Conservation (phyloP, 2,113 vertebrate species). For the Phyllostomus discolor region DNA sequence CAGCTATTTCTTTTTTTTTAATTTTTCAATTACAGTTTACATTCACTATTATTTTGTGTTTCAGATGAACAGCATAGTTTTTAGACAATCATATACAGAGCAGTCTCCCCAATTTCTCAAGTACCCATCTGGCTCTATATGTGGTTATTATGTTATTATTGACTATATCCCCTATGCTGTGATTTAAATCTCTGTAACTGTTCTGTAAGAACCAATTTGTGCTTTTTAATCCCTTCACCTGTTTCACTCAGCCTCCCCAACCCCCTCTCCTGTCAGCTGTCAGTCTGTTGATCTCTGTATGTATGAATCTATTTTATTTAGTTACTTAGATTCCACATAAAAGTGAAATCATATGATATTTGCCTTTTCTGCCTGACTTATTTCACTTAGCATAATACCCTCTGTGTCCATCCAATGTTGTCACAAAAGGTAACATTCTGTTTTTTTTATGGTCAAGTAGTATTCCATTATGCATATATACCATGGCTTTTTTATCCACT, state of each 20-base stretch:
- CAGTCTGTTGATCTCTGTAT: background rate
- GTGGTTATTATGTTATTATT: background rate
- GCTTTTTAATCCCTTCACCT: background rate
- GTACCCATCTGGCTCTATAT: background rate
- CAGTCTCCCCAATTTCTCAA: background rate
- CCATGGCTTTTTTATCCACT: background rate
- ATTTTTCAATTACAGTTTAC: background rate
- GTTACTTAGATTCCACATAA: background rate
- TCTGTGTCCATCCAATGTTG: background rate
- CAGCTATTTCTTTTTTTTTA: background rate
- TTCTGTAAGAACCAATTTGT: background rate
- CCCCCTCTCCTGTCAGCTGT: background rate
- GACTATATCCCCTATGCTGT: background rate
- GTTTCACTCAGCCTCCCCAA: background rate
- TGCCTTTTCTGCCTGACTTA: background rate
- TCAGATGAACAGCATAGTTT: background rate
- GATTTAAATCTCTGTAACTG: background rate
- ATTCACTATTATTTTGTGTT: background rate
- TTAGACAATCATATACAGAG: background rate
- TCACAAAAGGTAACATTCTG: background rate
- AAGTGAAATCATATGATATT: background rate
- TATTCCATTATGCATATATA: background rate
- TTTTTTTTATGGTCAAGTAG: background rate
- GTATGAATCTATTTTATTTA: background rate
- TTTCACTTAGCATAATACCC: background rate